These are phyloP conservation scores for Drosophila punjabiensis DNA, from an alignment of 1,140 invertebrate species.

Conservation along the genomic window DNA sequence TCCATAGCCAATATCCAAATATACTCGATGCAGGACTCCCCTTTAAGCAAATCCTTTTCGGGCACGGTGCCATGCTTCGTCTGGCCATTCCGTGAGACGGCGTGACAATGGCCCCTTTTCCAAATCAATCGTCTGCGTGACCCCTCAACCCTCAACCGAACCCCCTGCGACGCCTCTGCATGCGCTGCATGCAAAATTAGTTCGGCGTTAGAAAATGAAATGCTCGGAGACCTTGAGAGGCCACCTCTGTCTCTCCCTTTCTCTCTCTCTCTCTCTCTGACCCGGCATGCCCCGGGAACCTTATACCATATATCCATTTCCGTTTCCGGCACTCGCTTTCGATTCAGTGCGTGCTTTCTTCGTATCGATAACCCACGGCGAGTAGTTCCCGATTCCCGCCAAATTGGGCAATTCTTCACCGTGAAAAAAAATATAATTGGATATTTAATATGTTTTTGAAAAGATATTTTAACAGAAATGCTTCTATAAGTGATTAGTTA, in stretches of 20 bases:
- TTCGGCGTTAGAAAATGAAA: slow-evolving; percentile 64
- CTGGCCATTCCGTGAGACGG: slow-evolving; percentile 55
- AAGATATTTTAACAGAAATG: background rate
- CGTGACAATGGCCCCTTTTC: slow-evolving; percentile 78
- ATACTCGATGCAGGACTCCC: background rate
- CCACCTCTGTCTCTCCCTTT: background rate
- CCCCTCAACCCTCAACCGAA: slow-evolving; percentile 18
- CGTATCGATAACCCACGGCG: slow-evolving; percentile 43
- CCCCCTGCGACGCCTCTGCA: slow-evolving; percentile 38
- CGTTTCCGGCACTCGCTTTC: slow-evolving; percentile 67
- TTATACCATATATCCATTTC: slow-evolving; percentile 62
- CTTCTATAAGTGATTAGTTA: background rate
- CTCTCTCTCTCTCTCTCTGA: background rate
- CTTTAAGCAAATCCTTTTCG: slow-evolving; percentile 69
- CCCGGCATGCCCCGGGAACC: background rate
- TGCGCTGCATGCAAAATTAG: slow-evolving; percentile 81
- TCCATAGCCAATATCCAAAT: slow-evolving; percentile 17
- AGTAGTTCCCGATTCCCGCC: slow-evolving; percentile 22
- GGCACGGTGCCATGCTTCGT: background rate
- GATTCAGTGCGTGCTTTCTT: slow-evolving; percentile 58
- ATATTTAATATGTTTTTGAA: background rate
- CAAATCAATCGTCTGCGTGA: slow-evolving; percentile 81
- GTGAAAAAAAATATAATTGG: background rate
- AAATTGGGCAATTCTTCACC: slow-evolving; percentile 38
- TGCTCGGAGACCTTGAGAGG: slow-evolving; percentile 71